phyloP scores from a whole-genome alignment of 1,140 invertebrate species.

The Pseudoatta argentina region DNA sequence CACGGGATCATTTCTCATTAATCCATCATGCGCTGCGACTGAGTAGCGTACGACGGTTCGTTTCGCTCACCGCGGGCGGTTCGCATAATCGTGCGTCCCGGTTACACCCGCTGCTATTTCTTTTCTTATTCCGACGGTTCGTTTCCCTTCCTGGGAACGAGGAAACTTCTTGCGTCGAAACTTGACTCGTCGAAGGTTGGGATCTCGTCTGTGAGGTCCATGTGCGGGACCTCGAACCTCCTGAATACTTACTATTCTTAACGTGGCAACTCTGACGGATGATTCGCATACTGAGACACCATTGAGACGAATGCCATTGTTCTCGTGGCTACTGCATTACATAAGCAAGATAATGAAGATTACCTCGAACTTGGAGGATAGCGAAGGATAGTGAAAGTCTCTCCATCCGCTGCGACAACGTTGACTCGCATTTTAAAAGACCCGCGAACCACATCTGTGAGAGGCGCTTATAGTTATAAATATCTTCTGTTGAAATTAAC shows the following conservation, averaged over 20 bases:
- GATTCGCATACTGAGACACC: neutral
- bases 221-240: neutral
- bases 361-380: constrained; percentile 29
- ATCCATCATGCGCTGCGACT: neutral
- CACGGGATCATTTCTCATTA: constrained; percentile 65
- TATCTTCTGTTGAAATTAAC: neutral
- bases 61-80: constrained; percentile 30
- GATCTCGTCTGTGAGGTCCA: neutral
- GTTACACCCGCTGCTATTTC: constrained; percentile 40
- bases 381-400: constrained; percentile 65
- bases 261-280: neutral
- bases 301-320: constrained; percentile 8
- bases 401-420: constrained; percentile 21
- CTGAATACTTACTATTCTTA: neutral
- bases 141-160: neutral
- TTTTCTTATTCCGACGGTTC: neutral
- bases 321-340: constrained; percentile 2
- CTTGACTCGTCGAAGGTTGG: neutral
- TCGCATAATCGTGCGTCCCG: constrained; percentile 35
- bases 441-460: constrained; percentile 57
- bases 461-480: constrained; percentile 29
- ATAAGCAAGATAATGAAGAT: constrained; percentile 45
- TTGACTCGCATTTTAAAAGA: constrained; percentile 68
- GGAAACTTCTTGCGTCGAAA: neutral
- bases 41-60: constrained; percentile 8